Conservation (phyloP, 2,888 invertebrate genomes). For the Dysmachus trigonus region DNA sequence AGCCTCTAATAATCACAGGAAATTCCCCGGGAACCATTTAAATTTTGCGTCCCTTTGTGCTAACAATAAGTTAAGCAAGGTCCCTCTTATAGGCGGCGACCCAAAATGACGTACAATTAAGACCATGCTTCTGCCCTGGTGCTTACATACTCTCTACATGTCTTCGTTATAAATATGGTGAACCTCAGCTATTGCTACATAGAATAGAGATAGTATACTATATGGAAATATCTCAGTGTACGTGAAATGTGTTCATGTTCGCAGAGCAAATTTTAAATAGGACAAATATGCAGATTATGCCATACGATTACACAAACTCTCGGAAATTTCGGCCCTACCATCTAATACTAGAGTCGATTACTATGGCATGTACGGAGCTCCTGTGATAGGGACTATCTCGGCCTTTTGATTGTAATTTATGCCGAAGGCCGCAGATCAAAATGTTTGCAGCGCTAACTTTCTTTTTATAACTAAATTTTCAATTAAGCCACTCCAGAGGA, state of each 20-base stretch:
- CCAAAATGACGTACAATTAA: slow-evolving; percentile 23
- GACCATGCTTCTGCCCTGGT: background rate
- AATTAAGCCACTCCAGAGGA: background rate
- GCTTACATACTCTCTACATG: background rate
- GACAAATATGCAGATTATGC: slow-evolving; percentile 38
- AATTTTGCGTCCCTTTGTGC: slow-evolving; percentile 14
- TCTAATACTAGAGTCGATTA: background rate
- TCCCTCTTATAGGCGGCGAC: slow-evolving; percentile 22
- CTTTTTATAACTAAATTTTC: background rate
- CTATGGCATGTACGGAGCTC: background rate
- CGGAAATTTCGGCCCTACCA: background rate
- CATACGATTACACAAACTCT: slow-evolving; percentile 24
- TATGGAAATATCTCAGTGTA: background rate
- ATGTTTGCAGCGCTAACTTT: background rate
- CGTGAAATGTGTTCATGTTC: background rate
- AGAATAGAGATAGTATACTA: background rate
- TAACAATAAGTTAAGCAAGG: slow-evolving; percentile 25
- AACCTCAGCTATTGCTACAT: slow-evolving; percentile 8
- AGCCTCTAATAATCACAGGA: slow-evolving; percentile 29
- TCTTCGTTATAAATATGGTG: slow-evolving; percentile 22
- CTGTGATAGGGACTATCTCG: background rate
- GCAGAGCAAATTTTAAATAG: slow-evolving; percentile 17
- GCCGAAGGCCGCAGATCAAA: background rate
- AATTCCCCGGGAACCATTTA: slow-evolving; percentile 8
- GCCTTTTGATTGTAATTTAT: slow-evolving; percentile 24